Evolutionary conservation across 1,140 invertebrate species (phyloP).

Genomic region (Caenorhabditis brenneri): DNA sequence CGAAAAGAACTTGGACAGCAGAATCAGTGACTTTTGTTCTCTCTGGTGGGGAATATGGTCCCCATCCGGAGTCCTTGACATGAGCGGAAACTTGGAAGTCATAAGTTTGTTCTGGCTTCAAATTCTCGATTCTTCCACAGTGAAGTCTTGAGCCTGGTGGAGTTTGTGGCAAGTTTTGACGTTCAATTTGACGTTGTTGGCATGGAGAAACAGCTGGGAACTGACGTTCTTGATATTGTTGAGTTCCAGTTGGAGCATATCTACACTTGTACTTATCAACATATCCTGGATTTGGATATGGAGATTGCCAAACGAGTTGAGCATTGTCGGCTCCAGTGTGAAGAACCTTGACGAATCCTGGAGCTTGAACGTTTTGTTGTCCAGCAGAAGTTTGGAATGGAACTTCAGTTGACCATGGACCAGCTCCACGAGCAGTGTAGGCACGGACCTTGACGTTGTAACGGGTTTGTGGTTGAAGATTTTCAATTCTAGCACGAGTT

Average conservation of each 20-base stretch:
- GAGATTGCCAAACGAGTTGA: slow-evolving; percentile 70
- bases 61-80: slow-evolving; percentile 62
- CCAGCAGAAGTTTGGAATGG: slow-evolving; percentile 62
- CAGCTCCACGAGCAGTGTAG: slow-evolving; percentile 65
- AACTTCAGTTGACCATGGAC: slow-evolving; percentile 69
- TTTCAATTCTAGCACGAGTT: slow-evolving; percentile 62
- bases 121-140: slow-evolving; percentile 67
- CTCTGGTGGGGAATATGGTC: slow-evolving; percentile 63
- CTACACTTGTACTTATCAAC: slow-evolving; percentile 68
- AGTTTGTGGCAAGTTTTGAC: slow-evolving; percentile 66
- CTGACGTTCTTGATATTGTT: slow-evolving; percentile 61
- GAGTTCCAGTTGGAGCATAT: slow-evolving; percentile 61
- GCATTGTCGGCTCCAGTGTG: slow-evolving; percentile 65
- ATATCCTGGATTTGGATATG: slow-evolving; percentile 58
- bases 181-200: slow-evolving; percentile 60
- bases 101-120: slow-evolving; percentile 63
- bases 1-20: slow-evolving; percentile 61
- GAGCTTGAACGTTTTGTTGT: slow-evolving; percentile 34
- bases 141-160: slow-evolving; percentile 63
- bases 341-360: slow-evolving; percentile 61
- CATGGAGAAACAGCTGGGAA: slow-evolving; percentile 71
- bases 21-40: slow-evolving; percentile 50
- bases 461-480: slow-evolving; percentile 59
- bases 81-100: slow-evolving; percentile 66
- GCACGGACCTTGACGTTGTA: slow-evolving; percentile 67